Conservation (phyloP, 2,888 invertebrate species). For the Epinotia nisella region DNA sequence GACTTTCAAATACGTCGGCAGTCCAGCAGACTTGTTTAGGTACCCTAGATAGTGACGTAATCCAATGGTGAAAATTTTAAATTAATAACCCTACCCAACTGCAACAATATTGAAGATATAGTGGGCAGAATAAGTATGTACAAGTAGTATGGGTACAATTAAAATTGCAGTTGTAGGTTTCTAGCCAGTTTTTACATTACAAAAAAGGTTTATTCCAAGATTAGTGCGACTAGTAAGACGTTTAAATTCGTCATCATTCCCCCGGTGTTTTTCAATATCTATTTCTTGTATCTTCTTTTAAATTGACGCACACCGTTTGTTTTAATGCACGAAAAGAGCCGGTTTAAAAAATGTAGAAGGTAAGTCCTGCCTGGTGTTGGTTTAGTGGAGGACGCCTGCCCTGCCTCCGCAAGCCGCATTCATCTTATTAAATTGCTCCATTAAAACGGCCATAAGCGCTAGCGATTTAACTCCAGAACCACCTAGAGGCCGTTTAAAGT, state of each 20-base stretch:
- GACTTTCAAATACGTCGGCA: too few species aligned
- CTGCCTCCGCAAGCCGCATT: constrained; percentile 63
- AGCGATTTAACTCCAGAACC: constrained; percentile 56
- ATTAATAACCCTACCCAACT: too few species aligned
- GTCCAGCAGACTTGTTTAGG: too few species aligned
- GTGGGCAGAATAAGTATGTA: too few species aligned
- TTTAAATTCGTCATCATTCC: not conserved
- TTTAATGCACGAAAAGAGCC: constrained; percentile 32
- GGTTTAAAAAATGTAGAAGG: constrained; percentile 43
- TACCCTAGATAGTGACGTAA: too few species aligned
- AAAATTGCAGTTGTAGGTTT: too few species aligned
- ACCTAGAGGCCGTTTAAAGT: constrained; percentile 46
- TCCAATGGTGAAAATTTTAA: too few species aligned
- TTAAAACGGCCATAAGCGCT: constrained; percentile 68
- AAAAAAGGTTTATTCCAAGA: too few species aligned
- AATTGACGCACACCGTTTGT: constrained; percentile 28
- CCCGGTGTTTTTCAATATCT: not conserved
- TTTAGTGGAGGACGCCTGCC: constrained; percentile 48
- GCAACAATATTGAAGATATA: too few species aligned
- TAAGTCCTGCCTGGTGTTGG: constrained; percentile 35
- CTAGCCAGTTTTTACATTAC: too few species aligned
- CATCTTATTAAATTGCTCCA: constrained; percentile 71
- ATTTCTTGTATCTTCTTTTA: not conserved
- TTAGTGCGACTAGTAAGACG: not conserved
- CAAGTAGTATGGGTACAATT: too few species aligned